Evolutionary conservation across 2,888 invertebrate genomes (phyloP).

Genomic region (Drosophila helvetica): DNA sequence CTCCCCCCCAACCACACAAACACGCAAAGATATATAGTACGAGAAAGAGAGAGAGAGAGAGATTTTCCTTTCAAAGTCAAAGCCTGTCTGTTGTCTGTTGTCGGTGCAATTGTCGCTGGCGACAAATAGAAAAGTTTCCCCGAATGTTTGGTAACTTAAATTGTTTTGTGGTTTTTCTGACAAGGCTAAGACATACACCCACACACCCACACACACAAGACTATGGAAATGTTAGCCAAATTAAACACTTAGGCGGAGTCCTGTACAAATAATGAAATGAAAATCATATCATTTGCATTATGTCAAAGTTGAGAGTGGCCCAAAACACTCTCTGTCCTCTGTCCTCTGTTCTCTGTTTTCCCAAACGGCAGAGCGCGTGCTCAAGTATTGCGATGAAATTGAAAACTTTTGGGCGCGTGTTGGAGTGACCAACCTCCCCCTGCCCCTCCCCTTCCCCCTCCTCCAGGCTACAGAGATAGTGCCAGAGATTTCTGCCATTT

Average conservation of each 20-base stretch:
- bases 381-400: conserved; percentile 54
- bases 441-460: too few species aligned
- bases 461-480: conserved; percentile 21
- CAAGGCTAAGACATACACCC: conserved; percentile 37
- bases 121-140: conserved; percentile 74
- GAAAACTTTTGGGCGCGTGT: conserved; percentile 51
- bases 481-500: conserved; percentile 9
- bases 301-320: conserved; percentile 66
- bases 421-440: conserved; percentile 20
- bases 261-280: conserved; percentile 65
- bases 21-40: not conserved
- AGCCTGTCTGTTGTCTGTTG: conserved; percentile 48
- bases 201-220: conserved; percentile 24
- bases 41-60: not conserved
- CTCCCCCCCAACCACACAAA: not conserved
- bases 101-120: conserved; percentile 42
- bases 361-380: conserved; percentile 52
- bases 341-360: conserved; percentile 15
- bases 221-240: conserved; percentile 64
- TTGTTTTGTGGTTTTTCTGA: conserved; percentile 78
- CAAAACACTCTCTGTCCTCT: conserved; percentile 32
- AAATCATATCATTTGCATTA: conserved; percentile 74
- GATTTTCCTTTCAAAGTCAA: conserved; percentile 29
- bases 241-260: conserved; percentile 47
- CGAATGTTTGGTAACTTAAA: conserved; percentile 74